Evolutionary conservation across 2,888 invertebrate species (phyloP).

Genomic region (Acanthacorydalis orientalis): DNA sequence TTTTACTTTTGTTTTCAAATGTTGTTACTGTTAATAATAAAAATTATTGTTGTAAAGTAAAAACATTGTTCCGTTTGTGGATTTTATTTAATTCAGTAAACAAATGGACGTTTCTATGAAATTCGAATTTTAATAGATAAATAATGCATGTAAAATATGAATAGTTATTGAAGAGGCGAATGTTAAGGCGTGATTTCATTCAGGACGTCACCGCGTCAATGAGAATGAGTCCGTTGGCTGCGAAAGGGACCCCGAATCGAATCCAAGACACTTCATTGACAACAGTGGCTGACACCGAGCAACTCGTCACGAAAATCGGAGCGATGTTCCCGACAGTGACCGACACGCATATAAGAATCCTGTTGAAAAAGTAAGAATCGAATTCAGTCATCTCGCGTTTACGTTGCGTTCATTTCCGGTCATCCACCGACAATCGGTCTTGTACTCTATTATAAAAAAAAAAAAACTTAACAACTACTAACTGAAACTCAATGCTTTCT

Average conservation of each 20-base stretch:
- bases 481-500: too few relatives aligned
- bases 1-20: too few relatives aligned
- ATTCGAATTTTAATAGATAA: too few relatives aligned
- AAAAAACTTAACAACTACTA: too few relatives aligned
- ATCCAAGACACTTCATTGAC: slow-evolving; percentile 46
- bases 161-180: too few relatives aligned
- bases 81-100: too few relatives aligned
- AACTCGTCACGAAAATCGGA: slow-evolving; percentile 61
- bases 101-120: too few relatives aligned
- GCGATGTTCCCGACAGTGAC: slow-evolving; percentile 83
- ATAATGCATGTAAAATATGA: too few relatives aligned
- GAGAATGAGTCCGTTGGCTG: slow-evolving; percentile 18
- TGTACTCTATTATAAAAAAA: not conserved
- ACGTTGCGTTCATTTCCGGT: not conserved
- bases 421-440: not conserved
- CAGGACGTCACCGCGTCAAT: not conserved
- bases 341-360: slow-evolving; percentile 71
- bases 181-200: too few relatives aligned
- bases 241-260: slow-evolving; percentile 11
- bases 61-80: too few relatives aligned
- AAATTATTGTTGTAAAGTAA: too few relatives aligned
- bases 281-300: slow-evolving; percentile 45
- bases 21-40: too few relatives aligned
- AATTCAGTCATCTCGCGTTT: slow-evolving; percentile 11
- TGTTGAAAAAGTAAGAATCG: slow-evolving; percentile 63